Conservation (phyloP, 2,113 vertebrate genomes). For the Paratilapia polleni region DNA sequence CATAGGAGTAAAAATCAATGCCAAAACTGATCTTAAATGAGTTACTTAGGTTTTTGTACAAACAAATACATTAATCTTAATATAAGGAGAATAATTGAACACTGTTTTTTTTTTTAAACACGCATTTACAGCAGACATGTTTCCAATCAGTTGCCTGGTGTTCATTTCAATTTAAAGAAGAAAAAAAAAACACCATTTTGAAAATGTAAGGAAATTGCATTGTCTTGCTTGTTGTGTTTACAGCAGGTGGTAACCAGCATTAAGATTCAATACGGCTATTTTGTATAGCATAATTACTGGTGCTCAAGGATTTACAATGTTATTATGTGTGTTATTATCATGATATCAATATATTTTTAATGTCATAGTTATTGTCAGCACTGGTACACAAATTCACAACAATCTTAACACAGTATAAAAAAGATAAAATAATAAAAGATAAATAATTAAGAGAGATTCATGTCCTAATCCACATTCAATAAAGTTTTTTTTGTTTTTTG, state of each 20-base stretch:
- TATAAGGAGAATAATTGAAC: not conserved
- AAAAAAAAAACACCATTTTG: no score
- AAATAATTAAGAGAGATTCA: not conserved
- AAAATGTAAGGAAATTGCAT: not conserved
- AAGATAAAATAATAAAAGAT: not conserved
- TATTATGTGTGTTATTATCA: not conserved
- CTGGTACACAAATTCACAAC: not conserved
- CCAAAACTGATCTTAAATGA: not conserved
- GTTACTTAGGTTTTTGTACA: not conserved
- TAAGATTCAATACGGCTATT: not conserved
- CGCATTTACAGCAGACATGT: no score
- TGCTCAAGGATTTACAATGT: not conserved
- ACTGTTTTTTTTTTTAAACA: no score
- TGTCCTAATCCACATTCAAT: not conserved
- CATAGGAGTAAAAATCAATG: not conserved
- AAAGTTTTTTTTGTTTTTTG: no score
- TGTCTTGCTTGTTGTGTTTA: not conserved
- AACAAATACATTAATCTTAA: not conserved
- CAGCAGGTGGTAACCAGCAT: not conserved
- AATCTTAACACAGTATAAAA: not conserved
- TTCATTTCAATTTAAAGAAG: not conserved
- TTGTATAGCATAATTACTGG: not conserved
- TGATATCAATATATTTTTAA: not conserved
- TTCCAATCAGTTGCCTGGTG: not conserved
- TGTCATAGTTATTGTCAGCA: not conserved